Evolutionary conservation across 2,888 invertebrate species (phyloP), one percentile per base, ranked within the genome.

Genomic region (Caenorhabditis sp.): DNA sequence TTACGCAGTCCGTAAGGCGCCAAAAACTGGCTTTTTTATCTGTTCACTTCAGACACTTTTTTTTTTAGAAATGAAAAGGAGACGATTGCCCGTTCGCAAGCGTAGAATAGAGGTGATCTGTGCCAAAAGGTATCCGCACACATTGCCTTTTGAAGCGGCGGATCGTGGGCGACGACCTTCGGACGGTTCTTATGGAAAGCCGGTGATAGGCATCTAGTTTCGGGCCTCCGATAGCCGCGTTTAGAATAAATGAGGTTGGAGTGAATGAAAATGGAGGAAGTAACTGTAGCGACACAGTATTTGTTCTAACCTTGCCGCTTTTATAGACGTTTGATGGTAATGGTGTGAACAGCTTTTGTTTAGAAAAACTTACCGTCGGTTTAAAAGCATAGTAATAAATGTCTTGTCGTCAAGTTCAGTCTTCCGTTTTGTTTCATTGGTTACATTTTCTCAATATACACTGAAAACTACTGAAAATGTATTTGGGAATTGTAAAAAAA

Each of bases 121-220:
- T 58, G 58, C 58, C 43, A 58, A 41, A 7, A 17, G n/a, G n/a
- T n/a, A n/a, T 58, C 9, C 45, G 17, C 13, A 13, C 15, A 20
- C 24, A 13, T 35, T 20, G 61, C 48, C 59, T 59, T 70, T 70
- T 59, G 53, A 59, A 15, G 53, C 35, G 52, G 41, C 50, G 43
- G 32, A 37, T 43, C 11, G 35, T 9, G 35, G 35, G 22, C 41
- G 58, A 35, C 58, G 68, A 68, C 68, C 68, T 59, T 58, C 50
- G 58, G 48, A n/a, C n/a, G n/a, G n/a, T n/a, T n/a, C n/a, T 58
- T 48, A 52, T 39, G 46, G 55, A 17, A 24, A 55, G 43, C 15
- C 52, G 26, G 20, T 52, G 70, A 70, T 70, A 45, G 22, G 27
- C 20, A 70, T 70, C 59, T 59, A 26, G 70, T 70, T 70, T 70